Evolutionary conservation across 92 coral and sea anemone genomes (phyloP).

Genomic region (Scolanthus callimorphus): DNA sequence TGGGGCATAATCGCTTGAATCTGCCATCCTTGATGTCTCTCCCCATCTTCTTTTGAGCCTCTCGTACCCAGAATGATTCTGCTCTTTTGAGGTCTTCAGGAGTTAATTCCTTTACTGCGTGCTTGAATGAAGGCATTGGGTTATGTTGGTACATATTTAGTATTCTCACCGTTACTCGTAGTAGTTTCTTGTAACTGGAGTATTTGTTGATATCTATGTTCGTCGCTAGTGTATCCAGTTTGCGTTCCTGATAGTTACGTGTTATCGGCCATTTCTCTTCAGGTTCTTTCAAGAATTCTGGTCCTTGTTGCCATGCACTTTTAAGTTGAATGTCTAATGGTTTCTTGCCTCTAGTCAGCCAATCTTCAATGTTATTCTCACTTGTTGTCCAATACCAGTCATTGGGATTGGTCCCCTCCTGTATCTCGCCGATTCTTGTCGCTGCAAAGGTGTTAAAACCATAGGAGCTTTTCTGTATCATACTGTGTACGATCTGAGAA

Average conservation of each 20-base stretch:
- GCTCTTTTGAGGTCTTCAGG: slow-evolving; percentile 12
- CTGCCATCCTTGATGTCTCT: slow-evolving; percentile 17
- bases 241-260: not conserved
- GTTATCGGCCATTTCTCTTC: slow-evolving; percentile 37
- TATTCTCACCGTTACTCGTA: slow-evolving; percentile 37
- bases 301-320: slow-evolving; percentile 48
- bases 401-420: too few species aligned
- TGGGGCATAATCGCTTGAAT: slow-evolving; percentile 28
- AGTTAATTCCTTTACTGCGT: slow-evolving; percentile 6
- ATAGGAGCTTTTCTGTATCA: slow-evolving; percentile 58
- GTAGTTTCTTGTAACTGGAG: slow-evolving; percentile 19
- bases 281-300: slow-evolving; percentile 17
- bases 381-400: slow-evolving; percentile 17
- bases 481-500: slow-evolving; percentile 47
- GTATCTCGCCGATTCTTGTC: too few species aligned
- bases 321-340: slow-evolving; percentile 14
- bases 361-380: slow-evolving; percentile 30
- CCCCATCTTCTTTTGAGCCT: slow-evolving; percentile 15
- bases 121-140: slow-evolving; percentile 20
- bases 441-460: too few species aligned
- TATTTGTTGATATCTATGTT: slow-evolving; percentile 14
- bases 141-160: slow-evolving; percentile 9
- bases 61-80: slow-evolving; percentile 24
- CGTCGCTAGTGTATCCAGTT: slow-evolving; percentile 13
- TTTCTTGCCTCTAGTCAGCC: slow-evolving; percentile 44